A percentile compares a stretch with the other conserved stretches of the same genome.
Conservation (phyloP, 2,888 invertebrate genomes). For the Dryobotodes eremita region DNA sequence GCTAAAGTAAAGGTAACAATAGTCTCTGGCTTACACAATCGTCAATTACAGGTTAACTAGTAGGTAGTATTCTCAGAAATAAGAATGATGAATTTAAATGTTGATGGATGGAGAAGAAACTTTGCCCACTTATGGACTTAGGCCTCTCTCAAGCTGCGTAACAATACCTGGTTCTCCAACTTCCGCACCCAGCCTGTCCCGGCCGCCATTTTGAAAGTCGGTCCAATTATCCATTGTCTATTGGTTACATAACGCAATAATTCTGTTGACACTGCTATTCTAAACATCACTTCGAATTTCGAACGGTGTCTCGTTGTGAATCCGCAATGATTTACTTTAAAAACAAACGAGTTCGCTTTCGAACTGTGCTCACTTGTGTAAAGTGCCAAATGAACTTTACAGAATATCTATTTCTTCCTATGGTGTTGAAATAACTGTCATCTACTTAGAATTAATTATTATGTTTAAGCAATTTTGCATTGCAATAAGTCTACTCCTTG, state of each 20-base stretch:
- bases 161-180: background rate
- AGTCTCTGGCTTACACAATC: background rate
- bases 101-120: background rate
- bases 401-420: background rate
- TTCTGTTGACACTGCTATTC: background rate
- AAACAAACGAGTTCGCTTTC: slow-evolving; percentile 32
- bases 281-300: slow-evolving; percentile 1
- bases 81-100: background rate
- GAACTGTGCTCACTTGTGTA: slow-evolving; percentile 16
- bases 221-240: background rate
- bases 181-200: background rate
- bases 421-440: slow-evolving; percentile 1
- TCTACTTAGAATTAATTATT: slow-evolving; percentile 16
- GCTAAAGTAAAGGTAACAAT: background rate
- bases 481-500: slow-evolving; percentile 4
- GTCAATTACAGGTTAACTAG: background rate
- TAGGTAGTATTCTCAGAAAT: too few relatives aligned
- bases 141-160: too few relatives aligned
- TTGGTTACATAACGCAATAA: background rate
- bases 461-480: slow-evolving; percentile 13
- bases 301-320: background rate
- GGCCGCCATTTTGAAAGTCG: background rate
- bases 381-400: background rate
- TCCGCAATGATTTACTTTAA: slow-evolving; percentile 7
- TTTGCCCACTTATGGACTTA: background rate